Evolutionary conservation across 2,888 invertebrate genomes (phyloP), one percentile per base, ranked within the genome.

Genomic region (Drosophila dives): DNA sequence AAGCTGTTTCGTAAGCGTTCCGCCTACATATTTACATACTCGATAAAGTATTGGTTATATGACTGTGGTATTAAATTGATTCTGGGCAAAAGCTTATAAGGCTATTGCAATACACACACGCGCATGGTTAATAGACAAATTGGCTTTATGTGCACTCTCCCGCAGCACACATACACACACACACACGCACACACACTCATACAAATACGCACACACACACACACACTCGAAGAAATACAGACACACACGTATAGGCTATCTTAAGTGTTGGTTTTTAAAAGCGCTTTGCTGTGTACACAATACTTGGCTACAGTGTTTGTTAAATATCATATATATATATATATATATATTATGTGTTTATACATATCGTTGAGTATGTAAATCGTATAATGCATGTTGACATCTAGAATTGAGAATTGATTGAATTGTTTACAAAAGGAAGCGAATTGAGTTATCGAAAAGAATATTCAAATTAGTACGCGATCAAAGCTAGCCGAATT

Each of bases 401-500:
- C 90, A 90, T 80, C 70, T 83, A 84, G 89, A 84, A 81, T 89
- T 80, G 73, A 70, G 72, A 26, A 26, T 26, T 85, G 69, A 34
- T 64, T 61, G 77, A 82, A 79, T 55, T 50, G 81, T 76, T 73
- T 72, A 75, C 77, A 75, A 69, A 75, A 78, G 48, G 69, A 72
- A 58, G 54, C 64, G 42, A 38, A 33, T 72, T 33, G 33, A 34
- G 26, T 42, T 42, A 75, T 58, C 36, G 10, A 59, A 69, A 67
- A 70, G 15, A 23, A 40, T 56, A 42, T 32, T 20, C 15, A 40
- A 67, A 26, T 15, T n/a, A 64, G 32, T 45, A 63, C 33, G 61
- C 32, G 38, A 64, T 49, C 42, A 36, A 76, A 76, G 65, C 72
- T 77, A 68, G 78, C 77, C 89, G 80, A 83, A 88, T 81, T 73